Evolutionary conservation across 2,797 vertebrate genomes (phyloP).

Genomic region (Knipowitschia caucasica): DNA sequence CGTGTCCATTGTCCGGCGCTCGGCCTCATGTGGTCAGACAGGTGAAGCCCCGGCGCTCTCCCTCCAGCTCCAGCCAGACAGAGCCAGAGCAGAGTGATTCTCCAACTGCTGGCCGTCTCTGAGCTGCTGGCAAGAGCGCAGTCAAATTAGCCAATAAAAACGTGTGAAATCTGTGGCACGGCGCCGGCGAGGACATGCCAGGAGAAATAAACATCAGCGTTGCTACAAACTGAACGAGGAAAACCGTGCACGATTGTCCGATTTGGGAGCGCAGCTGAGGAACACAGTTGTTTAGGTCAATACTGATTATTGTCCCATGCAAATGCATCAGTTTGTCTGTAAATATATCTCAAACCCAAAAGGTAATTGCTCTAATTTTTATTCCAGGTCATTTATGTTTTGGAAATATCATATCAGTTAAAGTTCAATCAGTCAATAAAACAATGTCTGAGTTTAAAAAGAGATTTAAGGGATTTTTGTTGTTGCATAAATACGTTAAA

Average conservation of each 20-base stretch:
- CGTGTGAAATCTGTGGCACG: constrained; percentile 76
- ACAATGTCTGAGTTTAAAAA: too few relatives aligned
- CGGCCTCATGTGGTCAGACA: constrained; percentile 46
- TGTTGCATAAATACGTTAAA: too few relatives aligned
- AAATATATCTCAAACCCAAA: background rate
- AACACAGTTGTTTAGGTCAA: constrained; percentile 29
- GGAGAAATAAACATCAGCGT: constrained; percentile 77
- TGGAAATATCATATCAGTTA: too few relatives aligned
- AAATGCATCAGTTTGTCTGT: background rate
- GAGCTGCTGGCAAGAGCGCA: constrained; percentile 73
- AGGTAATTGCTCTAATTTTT: too few relatives aligned
- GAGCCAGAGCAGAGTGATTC: constrained; percentile 31
- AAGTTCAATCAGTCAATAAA: too few relatives aligned
- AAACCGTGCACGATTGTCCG: constrained; percentile 34
- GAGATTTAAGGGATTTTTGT: too few relatives aligned
- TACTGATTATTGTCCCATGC: background rate
- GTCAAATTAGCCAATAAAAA: constrained; percentile 82
- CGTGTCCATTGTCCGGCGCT: constrained; percentile 13
- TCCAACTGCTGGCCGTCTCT: constrained; percentile 62
- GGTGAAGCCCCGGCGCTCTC: constrained; percentile 25
- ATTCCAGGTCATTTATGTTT: too few relatives aligned
- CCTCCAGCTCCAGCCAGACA: constrained; percentile 21
- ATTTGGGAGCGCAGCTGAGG: constrained; percentile 46
- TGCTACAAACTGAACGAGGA: constrained; percentile 56
- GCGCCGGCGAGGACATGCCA: constrained; percentile 70